Conservation (phyloP, 1,140 invertebrate genomes). For the Pygmarrhopalites habei region DNA sequence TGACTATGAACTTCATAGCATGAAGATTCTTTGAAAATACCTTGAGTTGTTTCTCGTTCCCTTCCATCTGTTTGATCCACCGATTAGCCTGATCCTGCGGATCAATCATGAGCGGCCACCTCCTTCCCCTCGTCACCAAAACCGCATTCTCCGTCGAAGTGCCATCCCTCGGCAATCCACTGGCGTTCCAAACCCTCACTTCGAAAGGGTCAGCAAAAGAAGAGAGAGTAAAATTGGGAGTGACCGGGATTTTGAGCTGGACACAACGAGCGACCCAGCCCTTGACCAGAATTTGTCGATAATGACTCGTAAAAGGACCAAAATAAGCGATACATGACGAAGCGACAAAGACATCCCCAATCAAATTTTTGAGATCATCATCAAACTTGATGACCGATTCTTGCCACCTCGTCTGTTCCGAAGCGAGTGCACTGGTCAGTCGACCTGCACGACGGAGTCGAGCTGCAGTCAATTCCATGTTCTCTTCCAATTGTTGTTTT, state of each 20-base stretch:
- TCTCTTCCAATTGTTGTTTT: slow-evolving; percentile 53
- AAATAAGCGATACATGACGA: slow-evolving; percentile 79
- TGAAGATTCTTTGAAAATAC: slow-evolving; percentile 44
- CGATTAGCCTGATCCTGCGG: slow-evolving; percentile 60
- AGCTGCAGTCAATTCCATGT: slow-evolving; percentile 65
- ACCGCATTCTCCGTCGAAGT: slow-evolving; percentile 83
- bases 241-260: slow-evolving; percentile 60
- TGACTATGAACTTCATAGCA: too few species aligned
- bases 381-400: slow-evolving; percentile 59
- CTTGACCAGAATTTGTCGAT: slow-evolving; percentile 59
- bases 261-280: slow-evolving; percentile 60
- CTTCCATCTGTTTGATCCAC: slow-evolving; percentile 78
- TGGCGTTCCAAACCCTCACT: slow-evolving; percentile 73
- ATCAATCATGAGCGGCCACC: slow-evolving; percentile 57
- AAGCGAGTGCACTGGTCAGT: slow-evolving; percentile 71
- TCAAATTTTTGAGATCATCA: slow-evolving; percentile 56
- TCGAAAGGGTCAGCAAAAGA: slow-evolving; percentile 70
- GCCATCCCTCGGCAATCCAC: slow-evolving; percentile 70
- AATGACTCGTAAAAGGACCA: slow-evolving; percentile 71
- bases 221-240: slow-evolving; percentile 54
- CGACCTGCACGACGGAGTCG: slow-evolving; percentile 70
- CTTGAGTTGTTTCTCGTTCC: slow-evolving; percentile 59
- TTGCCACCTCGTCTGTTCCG: slow-evolving; percentile 76
- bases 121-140: slow-evolving; percentile 65
- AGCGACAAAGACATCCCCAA: slow-evolving; percentile 73